Evolutionary conservation across 2,888 invertebrate genomes (phyloP).

Genomic region (Ichneumoninae sp.): DNA sequence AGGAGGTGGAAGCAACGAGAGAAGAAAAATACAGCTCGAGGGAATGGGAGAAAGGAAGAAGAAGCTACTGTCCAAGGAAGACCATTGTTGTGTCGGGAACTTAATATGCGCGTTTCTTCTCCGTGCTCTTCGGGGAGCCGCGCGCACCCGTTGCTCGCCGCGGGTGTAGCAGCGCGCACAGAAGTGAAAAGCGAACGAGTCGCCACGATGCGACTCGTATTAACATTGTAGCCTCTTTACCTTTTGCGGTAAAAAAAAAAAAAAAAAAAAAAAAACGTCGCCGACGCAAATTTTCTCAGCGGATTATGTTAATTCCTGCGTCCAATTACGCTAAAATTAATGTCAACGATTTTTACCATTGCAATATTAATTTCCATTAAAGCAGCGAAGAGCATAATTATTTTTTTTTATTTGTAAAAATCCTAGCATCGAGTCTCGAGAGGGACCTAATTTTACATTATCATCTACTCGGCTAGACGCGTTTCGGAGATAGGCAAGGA

Average conservation of each 20-base stretch:
- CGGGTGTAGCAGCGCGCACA: constrained; percentile 10
- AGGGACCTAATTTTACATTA: constrained; percentile 8
- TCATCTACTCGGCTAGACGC: constrained; percentile 3
- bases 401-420: neutral
- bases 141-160: constrained; percentile 52
- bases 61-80: constrained; percentile 73
- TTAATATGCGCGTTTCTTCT: constrained; percentile 70
- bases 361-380: neutral
- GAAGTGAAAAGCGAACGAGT: constrained; percentile 54
- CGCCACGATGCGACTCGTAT: constrained; percentile 51
- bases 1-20: constrained; percentile 37
- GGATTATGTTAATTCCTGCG: neutral
- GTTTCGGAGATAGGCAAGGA: constrained; percentile 27
- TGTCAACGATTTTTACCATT: neutral
- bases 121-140: constrained; percentile 56
- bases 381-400: neutral
- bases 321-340: neutral
- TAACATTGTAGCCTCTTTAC: constrained; percentile 53
- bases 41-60: constrained; percentile 36
- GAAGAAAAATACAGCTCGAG: constrained; percentile 9
- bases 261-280: neutral
- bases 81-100: constrained; percentile 73
- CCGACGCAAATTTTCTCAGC: neutral
- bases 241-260: neutral
- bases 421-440: neutral